Evolutionary conservation across 2,797 vertebrate genomes (phyloP).

Genomic region (Arctocebus calabarensis): DNA sequence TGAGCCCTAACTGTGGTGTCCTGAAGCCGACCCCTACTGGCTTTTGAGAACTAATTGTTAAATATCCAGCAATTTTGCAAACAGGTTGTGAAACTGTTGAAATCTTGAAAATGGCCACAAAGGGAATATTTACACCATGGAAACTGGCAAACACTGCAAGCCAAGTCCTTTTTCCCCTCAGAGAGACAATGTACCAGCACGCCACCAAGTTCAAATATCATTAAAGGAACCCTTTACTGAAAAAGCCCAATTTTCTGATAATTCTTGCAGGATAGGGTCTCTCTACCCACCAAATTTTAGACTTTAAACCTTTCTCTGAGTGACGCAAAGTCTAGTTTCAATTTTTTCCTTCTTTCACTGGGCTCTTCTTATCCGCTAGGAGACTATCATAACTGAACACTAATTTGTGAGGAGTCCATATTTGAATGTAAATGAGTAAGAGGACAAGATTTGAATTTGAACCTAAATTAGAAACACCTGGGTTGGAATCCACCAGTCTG

Average conservation of each 20-base stretch:
- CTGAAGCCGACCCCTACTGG: background rate
- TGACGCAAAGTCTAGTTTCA: background rate
- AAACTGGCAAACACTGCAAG: background rate
- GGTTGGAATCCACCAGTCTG: background rate
- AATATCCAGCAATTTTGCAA: background rate
- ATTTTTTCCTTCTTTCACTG: background rate
- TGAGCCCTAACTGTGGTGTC: background rate
- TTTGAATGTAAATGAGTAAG: background rate
- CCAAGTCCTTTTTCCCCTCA: background rate
- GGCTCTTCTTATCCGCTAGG: background rate
- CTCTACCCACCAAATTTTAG: background rate
- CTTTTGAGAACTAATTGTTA: background rate
- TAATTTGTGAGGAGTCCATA: background rate
- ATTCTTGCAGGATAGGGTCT: background rate
- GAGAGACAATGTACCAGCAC: background rate
- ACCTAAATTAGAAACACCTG: background rate
- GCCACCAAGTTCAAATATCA: background rate
- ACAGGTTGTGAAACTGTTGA: background rate
- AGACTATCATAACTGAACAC: background rate
- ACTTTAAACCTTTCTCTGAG: background rate
- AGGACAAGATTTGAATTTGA: background rate
- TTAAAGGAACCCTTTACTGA: background rate
- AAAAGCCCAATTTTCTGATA: background rate
- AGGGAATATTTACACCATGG: background rate
- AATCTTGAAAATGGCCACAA: background rate